Conservation (phyloP, 2,888 invertebrate genomes). For the Hesperia comma region DNA sequence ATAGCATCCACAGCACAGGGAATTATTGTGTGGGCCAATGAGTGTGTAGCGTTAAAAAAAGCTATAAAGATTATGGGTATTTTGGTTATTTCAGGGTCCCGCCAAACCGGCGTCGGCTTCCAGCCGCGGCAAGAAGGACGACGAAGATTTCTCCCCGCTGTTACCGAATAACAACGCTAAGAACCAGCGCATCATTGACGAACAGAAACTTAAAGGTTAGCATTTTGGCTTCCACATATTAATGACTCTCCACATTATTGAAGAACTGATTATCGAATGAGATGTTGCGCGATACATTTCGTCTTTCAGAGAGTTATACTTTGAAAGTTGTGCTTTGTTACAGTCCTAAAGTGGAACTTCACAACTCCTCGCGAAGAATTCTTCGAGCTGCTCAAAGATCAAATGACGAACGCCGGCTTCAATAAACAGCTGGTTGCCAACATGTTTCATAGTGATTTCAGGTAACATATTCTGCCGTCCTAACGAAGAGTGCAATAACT, state of each 20-base stretch:
- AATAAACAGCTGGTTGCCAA: slow-evolving; percentile 94
- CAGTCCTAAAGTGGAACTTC: slow-evolving; percentile 97
- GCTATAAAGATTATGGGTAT: no score
- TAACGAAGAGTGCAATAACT: no score
- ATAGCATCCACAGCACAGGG: no score
- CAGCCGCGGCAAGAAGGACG: slow-evolving; percentile 90
- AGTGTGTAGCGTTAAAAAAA: no score
- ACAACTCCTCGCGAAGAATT: slow-evolving; percentile 96
- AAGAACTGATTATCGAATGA: no score
- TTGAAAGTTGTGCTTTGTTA: slow-evolving; percentile 21
- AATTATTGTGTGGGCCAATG: no score
- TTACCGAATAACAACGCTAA: slow-evolving; percentile 93
- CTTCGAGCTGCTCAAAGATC: slow-evolving; percentile 94
- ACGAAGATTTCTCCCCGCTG: slow-evolving; percentile 91
- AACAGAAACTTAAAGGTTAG: slow-evolving; percentile 92
- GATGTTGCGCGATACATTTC: no score
- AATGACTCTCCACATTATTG: no score
- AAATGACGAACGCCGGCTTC: slow-evolving; percentile 94
- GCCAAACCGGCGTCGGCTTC: slow-evolving; percentile 71
- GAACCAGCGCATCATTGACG: slow-evolving; percentile 96
- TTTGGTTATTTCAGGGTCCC: slow-evolving; percentile 53
- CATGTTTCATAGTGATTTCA: slow-evolving; percentile 97
- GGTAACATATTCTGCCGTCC: slow-evolving; percentile 65
- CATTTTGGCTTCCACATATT: no score
- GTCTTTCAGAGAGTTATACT: no score